Percentiles rank a stretch among this genome's conserved stretches.
These are phyloP conservation scores for Acanthurus tractus DNA, from an alignment of 2,797 vertebrate genomes.

Conservation along the genomic window DNA sequence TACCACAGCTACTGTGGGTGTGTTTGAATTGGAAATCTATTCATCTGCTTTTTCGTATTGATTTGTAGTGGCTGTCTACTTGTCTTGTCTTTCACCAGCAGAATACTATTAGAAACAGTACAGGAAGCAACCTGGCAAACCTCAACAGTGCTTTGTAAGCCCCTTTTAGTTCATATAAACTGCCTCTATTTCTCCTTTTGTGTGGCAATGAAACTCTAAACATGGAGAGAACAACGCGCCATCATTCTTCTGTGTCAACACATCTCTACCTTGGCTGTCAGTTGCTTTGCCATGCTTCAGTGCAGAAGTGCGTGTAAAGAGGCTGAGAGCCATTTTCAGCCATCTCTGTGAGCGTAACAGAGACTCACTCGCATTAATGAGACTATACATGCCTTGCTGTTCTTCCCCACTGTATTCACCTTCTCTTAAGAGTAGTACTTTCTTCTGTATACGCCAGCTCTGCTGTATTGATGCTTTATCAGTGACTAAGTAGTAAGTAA, in stretches of 20 bases:
- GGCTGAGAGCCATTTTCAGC: constrained; percentile 52
- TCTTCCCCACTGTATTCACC: constrained; percentile 22
- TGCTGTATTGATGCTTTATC: constrained; percentile 19
- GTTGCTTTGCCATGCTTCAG: constrained; percentile 30
- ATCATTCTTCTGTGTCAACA: constrained; percentile 42
- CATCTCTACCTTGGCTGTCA: constrained; percentile 17
- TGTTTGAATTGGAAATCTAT: constrained; percentile 76
- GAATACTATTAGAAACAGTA: constrained; percentile 39
- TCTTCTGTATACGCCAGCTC: constrained; percentile 3
- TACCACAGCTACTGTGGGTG: constrained; percentile 54
- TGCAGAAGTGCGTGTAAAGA: constrained; percentile 44
- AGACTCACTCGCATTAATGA: constrained; percentile 59
- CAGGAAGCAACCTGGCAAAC: constrained; percentile 36
- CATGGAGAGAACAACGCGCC: constrained; percentile 14
- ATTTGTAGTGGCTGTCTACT: constrained; percentile 61
- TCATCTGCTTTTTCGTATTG: constrained; percentile 72
- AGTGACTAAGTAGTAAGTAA: constrained; percentile 13
- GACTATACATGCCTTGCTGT: constrained; percentile 54
- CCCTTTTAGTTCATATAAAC: constrained; percentile 25
- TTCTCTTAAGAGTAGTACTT: constrained; percentile 32
- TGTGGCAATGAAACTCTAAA: constrained; percentile 33
- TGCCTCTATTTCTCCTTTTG: constrained; percentile 18
- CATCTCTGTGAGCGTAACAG: constrained; percentile 41
- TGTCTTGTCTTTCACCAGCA: constrained; percentile 43
- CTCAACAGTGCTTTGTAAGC: constrained; percentile 6